Conservation (phyloP, 2,888 invertebrate species). For the Mystacides longicornis region DNA sequence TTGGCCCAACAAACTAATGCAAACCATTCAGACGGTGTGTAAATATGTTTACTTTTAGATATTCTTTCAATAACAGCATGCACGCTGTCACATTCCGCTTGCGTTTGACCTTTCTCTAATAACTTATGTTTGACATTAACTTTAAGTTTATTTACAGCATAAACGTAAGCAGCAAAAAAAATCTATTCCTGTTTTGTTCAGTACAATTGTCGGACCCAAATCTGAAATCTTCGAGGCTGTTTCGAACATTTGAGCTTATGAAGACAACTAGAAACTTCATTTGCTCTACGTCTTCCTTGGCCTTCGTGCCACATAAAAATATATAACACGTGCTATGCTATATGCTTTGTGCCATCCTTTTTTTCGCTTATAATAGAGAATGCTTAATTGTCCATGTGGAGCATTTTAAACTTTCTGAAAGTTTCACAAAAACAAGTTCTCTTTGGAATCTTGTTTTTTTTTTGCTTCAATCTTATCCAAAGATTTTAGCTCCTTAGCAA, state of each 20-base stretch:
- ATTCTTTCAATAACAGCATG: conserved; percentile 1
- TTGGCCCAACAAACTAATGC: background rate
- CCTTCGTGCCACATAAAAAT: background rate
- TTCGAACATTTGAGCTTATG: background rate
- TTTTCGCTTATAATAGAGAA: background rate
- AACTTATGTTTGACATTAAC: background rate
- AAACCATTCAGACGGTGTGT: background rate
- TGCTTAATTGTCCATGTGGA: background rate
- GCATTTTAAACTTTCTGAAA: background rate
- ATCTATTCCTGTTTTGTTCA: background rate
- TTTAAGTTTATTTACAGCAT: background rate
- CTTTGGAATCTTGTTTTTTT: background rate
- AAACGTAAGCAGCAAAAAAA: background rate
- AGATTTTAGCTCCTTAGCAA: background rate
- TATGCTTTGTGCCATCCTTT: background rate
- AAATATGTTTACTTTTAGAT: background rate
- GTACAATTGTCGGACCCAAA: conserved; percentile 3
- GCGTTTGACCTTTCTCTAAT: too few relatives aligned
- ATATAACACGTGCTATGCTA: background rate
- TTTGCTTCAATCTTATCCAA: background rate
- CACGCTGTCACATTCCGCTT: background rate
- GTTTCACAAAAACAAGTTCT: background rate
- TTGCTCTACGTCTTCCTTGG: background rate
- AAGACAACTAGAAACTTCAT: background rate
- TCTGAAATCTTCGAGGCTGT: background rate